Conservation (phyloP, 1,140 invertebrate genomes). For the Euura lappo region DNA sequence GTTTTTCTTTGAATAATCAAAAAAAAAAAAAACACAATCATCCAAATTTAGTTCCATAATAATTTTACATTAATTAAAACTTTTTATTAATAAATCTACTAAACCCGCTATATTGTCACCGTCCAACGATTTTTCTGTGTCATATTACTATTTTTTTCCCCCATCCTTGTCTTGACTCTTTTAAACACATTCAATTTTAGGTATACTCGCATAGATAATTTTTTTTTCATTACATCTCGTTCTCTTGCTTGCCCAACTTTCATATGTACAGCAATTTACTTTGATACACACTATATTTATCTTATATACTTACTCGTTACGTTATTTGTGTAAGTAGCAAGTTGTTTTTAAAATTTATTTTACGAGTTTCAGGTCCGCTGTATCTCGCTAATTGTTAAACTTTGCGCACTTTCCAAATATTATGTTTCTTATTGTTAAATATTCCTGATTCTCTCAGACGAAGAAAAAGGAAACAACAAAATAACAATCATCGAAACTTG, state of each 20-base stretch:
- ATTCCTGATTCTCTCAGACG: too few species aligned
- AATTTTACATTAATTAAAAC: slow-evolving; percentile 18
- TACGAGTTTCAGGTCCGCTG: slow-evolving; percentile 28
- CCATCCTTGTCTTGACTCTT: slow-evolving; percentile 36
- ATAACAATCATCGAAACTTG: too few species aligned
- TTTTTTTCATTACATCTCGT: slow-evolving; percentile 27
- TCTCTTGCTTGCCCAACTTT: slow-evolving; percentile 34
- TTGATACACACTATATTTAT: slow-evolving; percentile 14
- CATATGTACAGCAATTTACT: slow-evolving; percentile 40
- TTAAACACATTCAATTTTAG: background rate
- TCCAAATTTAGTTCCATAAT: background rate
- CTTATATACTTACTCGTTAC: slow-evolving; percentile 16
- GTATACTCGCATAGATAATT: slow-evolving; percentile 20
- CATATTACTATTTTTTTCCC: slow-evolving; percentile 18
- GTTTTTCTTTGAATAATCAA: slow-evolving; percentile 20
- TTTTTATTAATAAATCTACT: slow-evolving; percentile 10
- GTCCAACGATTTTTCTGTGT: slow-evolving; percentile 30
- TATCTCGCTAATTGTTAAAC: slow-evolving; percentile 30
- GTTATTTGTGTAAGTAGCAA: too few species aligned
- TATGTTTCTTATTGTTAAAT: background rate
- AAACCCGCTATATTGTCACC: slow-evolving; percentile 38
- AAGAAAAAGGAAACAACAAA: too few species aligned
- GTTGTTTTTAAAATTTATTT: slow-evolving; percentile 18
- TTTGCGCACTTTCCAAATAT: slow-evolving; percentile 20
- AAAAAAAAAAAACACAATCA: background rate